A percentile compares a stretch with the other conserved stretches of the same genome.
Conservation (phyloP, 2,113 vertebrate genomes). For the Corythoichthys intestinalis region DNA sequence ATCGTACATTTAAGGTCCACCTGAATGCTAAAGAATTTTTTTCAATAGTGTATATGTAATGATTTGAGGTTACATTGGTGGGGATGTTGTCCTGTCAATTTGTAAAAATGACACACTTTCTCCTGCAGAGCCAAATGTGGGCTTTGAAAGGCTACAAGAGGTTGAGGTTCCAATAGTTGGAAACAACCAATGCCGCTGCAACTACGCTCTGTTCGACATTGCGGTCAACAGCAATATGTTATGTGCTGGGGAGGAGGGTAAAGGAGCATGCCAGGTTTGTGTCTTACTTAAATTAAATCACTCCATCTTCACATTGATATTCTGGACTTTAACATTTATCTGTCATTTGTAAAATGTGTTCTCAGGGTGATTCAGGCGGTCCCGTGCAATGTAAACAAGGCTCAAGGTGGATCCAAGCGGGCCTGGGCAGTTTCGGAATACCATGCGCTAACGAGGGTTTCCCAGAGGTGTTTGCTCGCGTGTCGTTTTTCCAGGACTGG, state of each 20-base stretch:
- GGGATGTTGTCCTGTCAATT: background rate
- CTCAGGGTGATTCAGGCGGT: conserved; percentile 87
- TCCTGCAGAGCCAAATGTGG: conserved; percentile 16
- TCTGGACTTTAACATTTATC: background rate
- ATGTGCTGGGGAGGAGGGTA: conserved; percentile 68
- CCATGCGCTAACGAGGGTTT: conserved; percentile 73
- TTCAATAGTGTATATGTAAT: too few species aligned
- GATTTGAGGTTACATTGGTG: background rate
- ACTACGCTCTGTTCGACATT: background rate
- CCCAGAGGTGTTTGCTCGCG: conserved; percentile 82
- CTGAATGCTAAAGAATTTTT: too few species aligned
- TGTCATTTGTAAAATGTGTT: background rate
- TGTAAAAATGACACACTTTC: background rate
- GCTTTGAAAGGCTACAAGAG: conserved; percentile 37
- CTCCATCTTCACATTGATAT: background rate
- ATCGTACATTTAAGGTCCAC: too few species aligned
- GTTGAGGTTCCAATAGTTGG: conserved; percentile 64
- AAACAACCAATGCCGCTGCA: conserved; percentile 34
- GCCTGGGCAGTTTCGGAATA: conserved; percentile 80
- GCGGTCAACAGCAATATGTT: conserved; percentile 70
- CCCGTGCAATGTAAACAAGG: conserved; percentile 79
- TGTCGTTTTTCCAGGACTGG: conserved; percentile 79
- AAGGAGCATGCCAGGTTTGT: conserved; percentile 63
- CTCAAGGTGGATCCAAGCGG: conserved; percentile 79
- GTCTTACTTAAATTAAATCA: background rate